Base-by-base conservation (phyloP, 1,140 invertebrate species). In the Drosophila cardini region DNA sequence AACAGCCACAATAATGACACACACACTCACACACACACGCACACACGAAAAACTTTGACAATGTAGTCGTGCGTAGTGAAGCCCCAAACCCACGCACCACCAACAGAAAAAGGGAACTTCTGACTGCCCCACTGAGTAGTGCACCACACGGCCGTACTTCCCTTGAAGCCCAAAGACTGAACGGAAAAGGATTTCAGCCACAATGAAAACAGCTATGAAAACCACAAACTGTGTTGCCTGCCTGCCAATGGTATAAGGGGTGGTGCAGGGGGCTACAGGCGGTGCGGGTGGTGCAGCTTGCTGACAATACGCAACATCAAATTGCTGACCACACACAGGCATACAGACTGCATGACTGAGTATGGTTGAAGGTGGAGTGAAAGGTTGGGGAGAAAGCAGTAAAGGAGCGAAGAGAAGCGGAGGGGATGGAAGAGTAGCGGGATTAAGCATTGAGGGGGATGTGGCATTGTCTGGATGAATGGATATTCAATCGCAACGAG, bases 191-290 rank as follows among this genome's bases (percentile, higher is more conserved):
- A 87, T 87, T 83, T 83, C 80, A 72, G 79, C 83, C 82, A 65
- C 83, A 86, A 87, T 74, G 82, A 86, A 89, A 87, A 89, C 83
- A 89, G 83, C 83, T 84, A 89, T 84, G 80, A 79, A 80, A 89
- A 80, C 83, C 83, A 74, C 83, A 86, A 86, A 87, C 83, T 86
- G 83, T 64, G 55, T 64, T 72, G 75, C 67, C 57, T 38, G 38
- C 36, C 36, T 1, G 52, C 26, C 10, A 4, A 32, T 30, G 50
- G 26, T 30, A 6, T 7, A 1, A 26, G 26, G 13, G 26, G 2
- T 32, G 30, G 8, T n/a, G 5, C 10, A 52, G 13, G 48, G 6
- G 48, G 26, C 21, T 7, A 11, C n/a, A 21, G 15, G 16, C 16
- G 53, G 16, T 43, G 38, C 18, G 38, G 36, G 21, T 13, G 38